Evolutionary conservation across 2,888 invertebrate species (phyloP), one percentile per base, ranked within the genome.

Genomic region (Odontocerum albicorne): DNA sequence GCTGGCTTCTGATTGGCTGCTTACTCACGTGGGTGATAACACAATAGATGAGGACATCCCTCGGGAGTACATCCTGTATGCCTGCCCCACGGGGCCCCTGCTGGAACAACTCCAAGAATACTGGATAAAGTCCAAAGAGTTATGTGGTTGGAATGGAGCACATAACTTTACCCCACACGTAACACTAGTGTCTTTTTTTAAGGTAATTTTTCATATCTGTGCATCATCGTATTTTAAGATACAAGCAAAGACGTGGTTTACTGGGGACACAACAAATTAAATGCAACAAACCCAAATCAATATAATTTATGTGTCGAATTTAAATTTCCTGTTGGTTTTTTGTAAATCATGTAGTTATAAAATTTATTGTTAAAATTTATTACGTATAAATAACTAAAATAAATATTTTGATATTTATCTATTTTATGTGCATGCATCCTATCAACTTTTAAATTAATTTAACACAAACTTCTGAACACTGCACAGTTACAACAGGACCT

Each of bases 121-220:
- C 70, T 91, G 90, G 90, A 77, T 84, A 1, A 88, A 87, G 66
- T 90, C 91, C 0, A 83, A 85, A 64, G 74, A 81, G 22, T 71
- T 84, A 8, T 85, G 86, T 66, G 90, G 90, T 4, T 92, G 93
- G 90, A 95, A 94, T 73, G 90, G 92, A 16, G 92, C 92, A 1
- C 94, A 93, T 66, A 91, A 92, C 69, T 92, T 87, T 70, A 86
- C 90, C 55, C 94, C 94, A 1, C 95, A 95, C 67, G 89, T 95
- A 62, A 95, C 94, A 4, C 76, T 95, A 49, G 90, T 92, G 50
- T 88, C 92, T 10, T 93, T 92, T 72, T 95, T 95, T 66, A 88
- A 90, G 81, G 91, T 90, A 78, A 62, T 62, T 50, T 46, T 33
- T 53, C 15, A 6, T 31, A 45, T 39, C 20, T 17, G 17, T 39